phyloP scores from a whole-genome alignment of 2,888 invertebrate species.

The Tetragonula carbonaria region DNA sequence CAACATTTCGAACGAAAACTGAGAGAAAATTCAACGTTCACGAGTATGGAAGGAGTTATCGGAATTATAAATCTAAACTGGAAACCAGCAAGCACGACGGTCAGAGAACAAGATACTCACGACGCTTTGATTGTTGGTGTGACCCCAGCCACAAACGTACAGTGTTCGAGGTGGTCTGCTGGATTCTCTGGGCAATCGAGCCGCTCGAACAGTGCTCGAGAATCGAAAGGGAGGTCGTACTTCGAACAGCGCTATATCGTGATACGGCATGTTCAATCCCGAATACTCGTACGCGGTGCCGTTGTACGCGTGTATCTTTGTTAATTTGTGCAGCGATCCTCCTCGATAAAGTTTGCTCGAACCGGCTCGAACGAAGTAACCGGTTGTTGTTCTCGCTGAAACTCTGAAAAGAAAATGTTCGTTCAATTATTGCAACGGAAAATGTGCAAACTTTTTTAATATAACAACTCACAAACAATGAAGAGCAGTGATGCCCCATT shows the following conservation, averaged over 20 bases:
- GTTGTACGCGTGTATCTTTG: conserved; percentile 55
- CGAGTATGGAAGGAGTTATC: too few species aligned
- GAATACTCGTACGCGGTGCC: conserved; percentile 31
- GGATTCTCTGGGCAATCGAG: conserved; percentile 58
- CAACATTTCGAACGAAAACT: background rate
- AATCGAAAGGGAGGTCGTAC: conserved; percentile 66
- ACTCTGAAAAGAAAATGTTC: conserved; percentile 2
- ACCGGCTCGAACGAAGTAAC: conserved; percentile 70
- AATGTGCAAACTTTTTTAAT: too few species aligned
- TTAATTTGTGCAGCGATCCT: conserved; percentile 63
- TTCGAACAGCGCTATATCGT: conserved; percentile 71
- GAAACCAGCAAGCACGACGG: background rate
- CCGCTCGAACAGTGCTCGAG: conserved; percentile 59
- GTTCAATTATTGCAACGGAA: too few species aligned
- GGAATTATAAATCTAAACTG: background rate
- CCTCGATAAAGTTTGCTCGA: conserved; percentile 52
- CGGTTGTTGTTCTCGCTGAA: background rate
- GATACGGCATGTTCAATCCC: conserved; percentile 13
- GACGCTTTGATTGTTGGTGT: conserved; percentile 20
- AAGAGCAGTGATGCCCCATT: conserved; percentile 70
- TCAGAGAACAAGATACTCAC: conserved; percentile 33
- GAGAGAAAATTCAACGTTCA: background rate
- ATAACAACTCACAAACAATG: conserved; percentile 71
- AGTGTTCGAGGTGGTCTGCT: conserved; percentile 52
- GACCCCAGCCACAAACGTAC: conserved; percentile 72